These are phyloP conservation scores for Eudasyphora cyanicolor DNA, from an alignment of 2,888 invertebrate species.

Conservation along the genomic window DNA sequence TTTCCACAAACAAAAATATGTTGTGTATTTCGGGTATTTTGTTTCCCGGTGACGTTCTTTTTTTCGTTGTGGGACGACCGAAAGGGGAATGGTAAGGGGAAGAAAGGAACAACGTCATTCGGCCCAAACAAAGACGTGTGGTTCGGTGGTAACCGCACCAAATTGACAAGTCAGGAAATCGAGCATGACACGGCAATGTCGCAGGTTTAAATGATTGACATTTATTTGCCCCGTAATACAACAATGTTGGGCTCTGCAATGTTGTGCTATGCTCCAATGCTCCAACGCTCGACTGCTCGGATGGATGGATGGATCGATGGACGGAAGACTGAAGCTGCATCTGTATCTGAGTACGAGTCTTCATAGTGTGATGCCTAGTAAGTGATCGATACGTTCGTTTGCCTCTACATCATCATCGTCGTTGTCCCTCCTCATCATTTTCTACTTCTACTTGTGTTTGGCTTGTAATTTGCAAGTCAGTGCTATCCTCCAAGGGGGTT, in stretches of 20 bases:
- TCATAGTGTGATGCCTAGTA: neutral
- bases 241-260: too few relatives aligned
- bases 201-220: slow-evolving; percentile 68
- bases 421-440: neutral
- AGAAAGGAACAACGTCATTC: slow-evolving; percentile 18
- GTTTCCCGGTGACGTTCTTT: slow-evolving; percentile 44
- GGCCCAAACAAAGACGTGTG: neutral
- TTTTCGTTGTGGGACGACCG: slow-evolving; percentile 21
- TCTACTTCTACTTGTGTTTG: neutral
- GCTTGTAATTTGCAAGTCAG: slow-evolving; percentile 13
- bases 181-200: slow-evolving; percentile 77
- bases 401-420: neutral
- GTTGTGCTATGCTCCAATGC: too few relatives aligned
- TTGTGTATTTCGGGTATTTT: slow-evolving; percentile 30
- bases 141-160: slow-evolving; percentile 16
- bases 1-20: slow-evolving; percentile 30
- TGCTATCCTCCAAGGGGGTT: neutral
- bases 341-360: neutral
- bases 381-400: slow-evolving; percentile 26
- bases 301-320: neutral
- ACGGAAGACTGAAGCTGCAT: neutral
- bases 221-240: slow-evolving; percentile 47
- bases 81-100: neutral
- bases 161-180: slow-evolving; percentile 78
- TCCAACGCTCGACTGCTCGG: neutral